Percentiles rank a stretch among this genome's conserved stretches.
These are phyloP conservation scores for Hycleus cichorii DNA, from an alignment of 1,140 invertebrate genomes.

Conservation along the genomic window DNA sequence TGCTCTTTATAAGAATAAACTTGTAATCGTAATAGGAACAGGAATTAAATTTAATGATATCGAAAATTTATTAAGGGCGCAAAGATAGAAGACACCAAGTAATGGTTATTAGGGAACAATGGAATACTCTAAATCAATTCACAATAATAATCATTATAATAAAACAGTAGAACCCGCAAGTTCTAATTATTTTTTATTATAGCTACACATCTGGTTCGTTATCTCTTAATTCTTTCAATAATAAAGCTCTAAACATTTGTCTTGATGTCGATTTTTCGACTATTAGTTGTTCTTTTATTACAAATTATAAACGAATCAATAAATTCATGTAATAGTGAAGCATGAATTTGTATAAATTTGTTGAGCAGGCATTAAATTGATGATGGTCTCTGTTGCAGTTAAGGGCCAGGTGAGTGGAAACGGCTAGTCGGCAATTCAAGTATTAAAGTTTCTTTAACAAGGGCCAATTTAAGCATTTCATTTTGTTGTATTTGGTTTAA, in stretches of 20 bases:
- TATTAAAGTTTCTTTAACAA: constrained; percentile 4
- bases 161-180: no score
- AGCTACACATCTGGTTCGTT: no score
- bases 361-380: no score
- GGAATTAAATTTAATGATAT: constrained; percentile 27
- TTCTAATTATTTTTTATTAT: no score
- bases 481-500: constrained; percentile 4
- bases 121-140: background rate
- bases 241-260: no score
- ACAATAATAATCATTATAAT: constrained; percentile 4
- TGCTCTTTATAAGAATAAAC: constrained; percentile 12
- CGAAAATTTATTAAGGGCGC: constrained; percentile 24
- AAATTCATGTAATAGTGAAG: no score
- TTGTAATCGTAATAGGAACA: constrained; percentile 22
- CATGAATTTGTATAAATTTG: no score
- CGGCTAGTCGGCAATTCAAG: constrained; percentile 1
- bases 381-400: background rate
- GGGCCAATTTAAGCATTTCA: constrained; percentile 10
- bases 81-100: constrained; percentile 11
- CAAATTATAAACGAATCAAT: no score
- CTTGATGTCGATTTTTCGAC: no score
- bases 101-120: background rate
- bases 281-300: no score
- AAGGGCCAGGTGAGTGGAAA: constrained; percentile 6
- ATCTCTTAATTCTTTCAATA: no score